phyloP scores from a whole-genome alignment of 2,113 vertebrate species.

The Nycticryphes semicollaris region DNA sequence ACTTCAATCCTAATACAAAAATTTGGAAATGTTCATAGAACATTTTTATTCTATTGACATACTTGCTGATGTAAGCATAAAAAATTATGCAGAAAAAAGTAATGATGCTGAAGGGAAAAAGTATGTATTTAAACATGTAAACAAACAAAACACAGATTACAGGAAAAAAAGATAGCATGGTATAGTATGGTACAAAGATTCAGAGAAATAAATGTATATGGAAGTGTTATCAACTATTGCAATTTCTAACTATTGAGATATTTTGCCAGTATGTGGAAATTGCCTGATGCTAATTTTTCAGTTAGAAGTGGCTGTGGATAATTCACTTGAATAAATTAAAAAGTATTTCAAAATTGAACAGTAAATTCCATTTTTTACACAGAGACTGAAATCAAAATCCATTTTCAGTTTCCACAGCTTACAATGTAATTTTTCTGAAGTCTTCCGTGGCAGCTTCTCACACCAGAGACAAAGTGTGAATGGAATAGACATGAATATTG shows the following conservation, averaged over 20 bases:
- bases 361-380: not conserved
- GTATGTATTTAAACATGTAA: fast-evolving
- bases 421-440: not conserved
- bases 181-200: not conserved
- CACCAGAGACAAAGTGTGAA: not conserved
- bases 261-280: not conserved
- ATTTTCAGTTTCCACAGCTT: not conserved
- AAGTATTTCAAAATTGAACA: not conserved
- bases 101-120: not conserved
- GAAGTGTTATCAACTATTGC: not conserved
- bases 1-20: not conserved
- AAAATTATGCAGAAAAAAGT: not conserved
- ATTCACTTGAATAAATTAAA: not conserved
- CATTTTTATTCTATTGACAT: not conserved
- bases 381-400: not conserved
- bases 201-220: not conserved
- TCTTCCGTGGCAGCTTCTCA: not conserved
- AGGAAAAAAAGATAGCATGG: not conserved
- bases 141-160: not conserved
- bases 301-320: not conserved
- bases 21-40: not conserved
- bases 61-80: not conserved
- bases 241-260: not conserved
- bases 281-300: not conserved
- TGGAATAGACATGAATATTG: not conserved